These are phyloP conservation scores for Gallinago paraguaiae DNA, from an alignment of 2,113 vertebrate genomes.

Conservation along the genomic window DNA sequence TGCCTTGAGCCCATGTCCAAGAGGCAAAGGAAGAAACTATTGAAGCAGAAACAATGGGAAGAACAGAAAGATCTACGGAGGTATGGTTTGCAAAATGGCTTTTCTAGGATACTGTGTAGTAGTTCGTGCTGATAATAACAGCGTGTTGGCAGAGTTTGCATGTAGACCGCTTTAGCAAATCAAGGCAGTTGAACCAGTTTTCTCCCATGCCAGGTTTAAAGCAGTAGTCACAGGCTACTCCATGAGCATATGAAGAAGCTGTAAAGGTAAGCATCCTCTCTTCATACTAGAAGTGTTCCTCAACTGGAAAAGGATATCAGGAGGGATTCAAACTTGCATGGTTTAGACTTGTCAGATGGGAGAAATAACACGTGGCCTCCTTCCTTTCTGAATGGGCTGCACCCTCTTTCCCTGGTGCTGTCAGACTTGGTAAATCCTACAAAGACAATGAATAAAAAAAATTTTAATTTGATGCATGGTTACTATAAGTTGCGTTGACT, in stretches of 20 bases:
- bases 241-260: neutral
- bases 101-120: neutral
- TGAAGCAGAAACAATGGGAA: constrained; percentile 94
- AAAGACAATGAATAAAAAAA: neutral
- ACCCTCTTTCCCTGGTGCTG: neutral
- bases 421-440: neutral
- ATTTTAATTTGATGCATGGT: neutral
- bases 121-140: neutral
- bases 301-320: neutral
- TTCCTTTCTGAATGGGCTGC: neutral
- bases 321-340: neutral
- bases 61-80: constrained; percentile 90
- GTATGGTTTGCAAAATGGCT: constrained; percentile 70
- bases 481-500: too few species aligned
- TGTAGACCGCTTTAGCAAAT: neutral
- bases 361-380: fast-evolving
- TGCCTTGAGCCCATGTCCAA: constrained; percentile 80
- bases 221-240: neutral
- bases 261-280: neutral
- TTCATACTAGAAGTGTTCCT: neutral
- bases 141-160: neutral
- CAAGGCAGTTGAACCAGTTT: constrained; percentile 3
- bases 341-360: neutral
- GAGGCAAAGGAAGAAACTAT: constrained; percentile 87
- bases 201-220: neutral